A percentile compares a stretch with the other conserved stretches of the same genome.
phyloP scores from a whole-genome alignment of 2,113 vertebrate species.

The Ameiurus melas region DNA sequence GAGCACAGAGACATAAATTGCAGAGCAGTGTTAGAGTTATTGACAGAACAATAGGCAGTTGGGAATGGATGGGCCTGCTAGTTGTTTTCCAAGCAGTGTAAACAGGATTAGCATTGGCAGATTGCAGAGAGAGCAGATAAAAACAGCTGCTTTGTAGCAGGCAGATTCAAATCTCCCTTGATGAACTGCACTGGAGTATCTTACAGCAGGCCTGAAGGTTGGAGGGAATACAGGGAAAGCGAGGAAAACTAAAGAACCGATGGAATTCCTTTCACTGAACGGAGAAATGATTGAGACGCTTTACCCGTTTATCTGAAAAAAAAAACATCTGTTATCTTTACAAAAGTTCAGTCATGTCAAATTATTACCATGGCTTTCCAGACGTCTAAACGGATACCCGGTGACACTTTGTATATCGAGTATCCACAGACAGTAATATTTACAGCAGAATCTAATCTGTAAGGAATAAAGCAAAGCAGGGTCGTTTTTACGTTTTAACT shows the following conservation, averaged over 20 bases:
- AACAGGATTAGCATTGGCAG: conserved; percentile 74
- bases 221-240: conserved; percentile 37
- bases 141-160: conserved; percentile 55
- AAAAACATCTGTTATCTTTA: neutral
- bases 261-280: neutral
- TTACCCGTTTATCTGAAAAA: neutral
- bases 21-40: conserved; percentile 57
- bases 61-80: conserved; percentile 63
- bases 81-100: conserved; percentile 66
- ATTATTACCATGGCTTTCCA: neutral
- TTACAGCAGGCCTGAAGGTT: conserved; percentile 1
- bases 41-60: conserved; percentile 59
- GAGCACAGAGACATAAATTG: conserved; percentile 55
- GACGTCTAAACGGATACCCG: neutral
- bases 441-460: neutral
- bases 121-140: conserved; percentile 53
- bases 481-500: neutral
- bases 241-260: conserved; percentile 38
- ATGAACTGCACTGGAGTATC: conserved; percentile 60
- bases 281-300: neutral
- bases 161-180: conserved; percentile 65
- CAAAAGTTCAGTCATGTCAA: neutral
- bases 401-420: neutral
- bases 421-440: neutral
- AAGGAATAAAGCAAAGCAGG: neutral